Conservation (phyloP, 2,797 vertebrate genomes). For the Oreochromis mossambicus region DNA sequence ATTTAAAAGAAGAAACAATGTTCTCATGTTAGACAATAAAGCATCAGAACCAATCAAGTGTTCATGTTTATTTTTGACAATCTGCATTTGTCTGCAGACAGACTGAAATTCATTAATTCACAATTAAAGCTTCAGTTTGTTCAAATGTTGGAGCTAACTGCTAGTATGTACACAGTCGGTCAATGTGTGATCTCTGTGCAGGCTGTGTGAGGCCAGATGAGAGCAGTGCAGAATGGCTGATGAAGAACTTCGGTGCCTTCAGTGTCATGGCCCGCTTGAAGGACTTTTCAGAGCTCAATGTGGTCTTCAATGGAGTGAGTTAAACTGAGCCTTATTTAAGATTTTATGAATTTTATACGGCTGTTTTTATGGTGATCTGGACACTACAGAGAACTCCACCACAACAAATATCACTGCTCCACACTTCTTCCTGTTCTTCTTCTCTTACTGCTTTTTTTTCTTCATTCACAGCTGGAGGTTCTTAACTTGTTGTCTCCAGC, state of each 20-base stretch:
- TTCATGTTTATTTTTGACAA: neutral
- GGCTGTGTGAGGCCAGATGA: constrained; percentile 63
- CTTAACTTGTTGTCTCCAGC: constrained; percentile 70
- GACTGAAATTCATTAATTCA: neutral
- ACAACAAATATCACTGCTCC: neutral
- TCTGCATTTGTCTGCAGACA: neutral
- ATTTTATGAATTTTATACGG: neutral
- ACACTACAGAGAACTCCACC: neutral
- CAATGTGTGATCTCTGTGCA: constrained; percentile 10
- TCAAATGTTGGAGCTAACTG: neutral
- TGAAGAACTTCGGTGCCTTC: constrained; percentile 79
- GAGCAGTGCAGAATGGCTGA: constrained; percentile 71
- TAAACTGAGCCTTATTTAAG: neutral
- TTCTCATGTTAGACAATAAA: neutral
- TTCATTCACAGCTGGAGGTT: constrained; percentile 66
- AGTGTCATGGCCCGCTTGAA: constrained; percentile 60
- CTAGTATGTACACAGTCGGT: neutral
- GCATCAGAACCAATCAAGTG: rapidly evolving
- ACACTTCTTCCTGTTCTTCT: neutral
- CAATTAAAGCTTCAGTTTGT: neutral
- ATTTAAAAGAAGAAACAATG: neutral
- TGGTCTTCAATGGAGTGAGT: constrained; percentile 76
- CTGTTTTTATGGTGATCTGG: neutral
- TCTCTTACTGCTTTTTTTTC: neutral
- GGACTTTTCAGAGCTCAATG: constrained; percentile 72